phyloP scores from a whole-genome alignment of 2,797 vertebrate genomes.

The Capromys pilorides region DNA sequence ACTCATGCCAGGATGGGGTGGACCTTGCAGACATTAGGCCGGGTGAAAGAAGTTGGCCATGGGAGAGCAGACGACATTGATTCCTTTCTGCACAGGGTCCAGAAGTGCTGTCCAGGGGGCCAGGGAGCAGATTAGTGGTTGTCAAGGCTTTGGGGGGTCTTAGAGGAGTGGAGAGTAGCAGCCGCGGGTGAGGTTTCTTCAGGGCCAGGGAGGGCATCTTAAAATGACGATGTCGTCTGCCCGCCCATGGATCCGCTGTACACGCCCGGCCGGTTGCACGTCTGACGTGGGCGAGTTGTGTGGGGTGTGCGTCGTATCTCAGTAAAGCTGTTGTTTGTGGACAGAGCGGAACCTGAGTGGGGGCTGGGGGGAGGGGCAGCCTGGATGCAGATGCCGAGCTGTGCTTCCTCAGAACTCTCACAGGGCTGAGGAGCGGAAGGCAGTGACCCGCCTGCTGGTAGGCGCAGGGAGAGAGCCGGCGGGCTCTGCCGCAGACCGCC shows the following conservation, averaged over 20 bases:
- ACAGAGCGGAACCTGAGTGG: neutral
- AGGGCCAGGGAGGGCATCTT: neutral
- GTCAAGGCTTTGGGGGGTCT: neutral
- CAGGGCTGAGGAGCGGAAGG: neutral
- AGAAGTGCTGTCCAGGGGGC: neutral
- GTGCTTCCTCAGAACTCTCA: fast-evolving
- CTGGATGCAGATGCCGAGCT: neutral
- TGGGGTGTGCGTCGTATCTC: neutral
- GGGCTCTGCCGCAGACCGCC: neutral
- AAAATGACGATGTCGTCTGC: too few species aligned
- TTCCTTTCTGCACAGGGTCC: neutral
- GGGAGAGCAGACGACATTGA: neutral
- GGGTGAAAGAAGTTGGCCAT: neutral
- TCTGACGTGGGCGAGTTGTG: too few species aligned
- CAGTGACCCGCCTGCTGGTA: fast-evolving
- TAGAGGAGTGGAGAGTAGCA: neutral
- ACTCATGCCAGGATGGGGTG: neutral
- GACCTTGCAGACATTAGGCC: neutral
- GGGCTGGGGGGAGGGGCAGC: neutral
- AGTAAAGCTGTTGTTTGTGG: neutral
- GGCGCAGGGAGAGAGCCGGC: too few species aligned
- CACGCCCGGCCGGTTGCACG: too few species aligned
- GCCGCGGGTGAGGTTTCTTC: neutral
- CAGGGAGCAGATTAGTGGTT: neutral
- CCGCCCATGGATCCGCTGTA: neutral